These are phyloP conservation scores for Intellagama lesueurii DNA, from an alignment of 2,797 vertebrate species.

Conservation along the genomic window DNA sequence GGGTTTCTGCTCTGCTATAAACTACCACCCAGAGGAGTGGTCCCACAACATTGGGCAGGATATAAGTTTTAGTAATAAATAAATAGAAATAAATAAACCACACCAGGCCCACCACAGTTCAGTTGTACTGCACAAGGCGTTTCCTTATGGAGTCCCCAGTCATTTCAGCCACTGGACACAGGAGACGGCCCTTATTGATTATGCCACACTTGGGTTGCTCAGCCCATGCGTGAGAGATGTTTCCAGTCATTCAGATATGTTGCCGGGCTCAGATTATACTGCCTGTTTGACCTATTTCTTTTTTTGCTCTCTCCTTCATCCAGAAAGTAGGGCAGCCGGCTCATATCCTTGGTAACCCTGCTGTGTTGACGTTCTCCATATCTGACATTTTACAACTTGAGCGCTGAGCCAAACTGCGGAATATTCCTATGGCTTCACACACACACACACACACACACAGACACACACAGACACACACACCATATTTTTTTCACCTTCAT, in stretches of 20 bases:
- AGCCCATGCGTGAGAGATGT: slow-evolving; percentile 52
- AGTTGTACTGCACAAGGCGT: not conserved
- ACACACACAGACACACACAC: too few species aligned
- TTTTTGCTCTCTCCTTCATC: slow-evolving; percentile 32
- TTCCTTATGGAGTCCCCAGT: not conserved
- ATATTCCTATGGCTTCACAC: slow-evolving; percentile 54
- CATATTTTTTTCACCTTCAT: slow-evolving; percentile 21
- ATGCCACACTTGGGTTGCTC: slow-evolving; percentile 28
- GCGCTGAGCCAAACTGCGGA: slow-evolving; percentile 57
- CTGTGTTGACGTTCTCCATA: slow-evolving; percentile 73
- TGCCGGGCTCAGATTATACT: slow-evolving; percentile 81
- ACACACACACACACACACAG: too few species aligned
- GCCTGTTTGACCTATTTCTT: slow-evolving; percentile 85
- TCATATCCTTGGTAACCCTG: slow-evolving; percentile 74
- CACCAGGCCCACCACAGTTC: not conserved
- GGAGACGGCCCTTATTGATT: slow-evolving; percentile 31
- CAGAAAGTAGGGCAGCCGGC: slow-evolving; percentile 83
- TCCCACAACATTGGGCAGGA: too few species aligned
- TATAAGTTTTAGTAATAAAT: too few species aligned
- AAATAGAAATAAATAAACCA: too few species aligned
- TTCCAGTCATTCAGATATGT: slow-evolving; percentile 82
- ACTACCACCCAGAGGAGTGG: too few species aligned
- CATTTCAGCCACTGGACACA: not conserved
- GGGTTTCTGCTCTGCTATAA: too few species aligned
- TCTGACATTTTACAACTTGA: slow-evolving; percentile 69